A percentile compares a stretch with the other conserved stretches of the same genome.
Conservation (phyloP, 2,888 invertebrate species). For the Octodonta nipae region DNA sequence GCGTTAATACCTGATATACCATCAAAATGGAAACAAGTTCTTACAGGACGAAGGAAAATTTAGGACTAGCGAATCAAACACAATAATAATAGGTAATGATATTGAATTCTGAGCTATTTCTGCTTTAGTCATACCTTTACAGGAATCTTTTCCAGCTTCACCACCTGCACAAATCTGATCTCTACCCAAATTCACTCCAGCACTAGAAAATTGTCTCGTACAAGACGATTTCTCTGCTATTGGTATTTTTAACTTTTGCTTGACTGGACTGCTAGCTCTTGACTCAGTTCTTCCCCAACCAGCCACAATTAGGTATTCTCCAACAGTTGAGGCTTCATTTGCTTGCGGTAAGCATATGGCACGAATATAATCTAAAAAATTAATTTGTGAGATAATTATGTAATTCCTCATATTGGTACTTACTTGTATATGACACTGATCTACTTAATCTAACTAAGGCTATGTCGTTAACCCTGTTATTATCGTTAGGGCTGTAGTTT, state of each 20-base stretch:
- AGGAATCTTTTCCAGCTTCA: conserved; percentile 48
- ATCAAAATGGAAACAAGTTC: no score
- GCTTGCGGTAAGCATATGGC: conserved; percentile 28
- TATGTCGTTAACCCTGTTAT: conserved; percentile 27
- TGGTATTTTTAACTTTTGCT: conserved; percentile 49
- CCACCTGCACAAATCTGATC: conserved; percentile 30
- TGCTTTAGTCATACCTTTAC: conserved; percentile 37
- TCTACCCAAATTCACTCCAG: conserved; percentile 17
- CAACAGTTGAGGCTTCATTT: conserved; percentile 21
- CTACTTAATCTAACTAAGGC: conserved; percentile 38
- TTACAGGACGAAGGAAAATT: no score
- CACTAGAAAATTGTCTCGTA: conserved; percentile 17
- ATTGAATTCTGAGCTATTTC: no score
- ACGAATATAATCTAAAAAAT: conserved; percentile 20
- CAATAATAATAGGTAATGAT: no score
- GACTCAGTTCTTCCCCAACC: conserved; percentile 33
- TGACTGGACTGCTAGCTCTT: conserved; percentile 33
- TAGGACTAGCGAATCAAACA: no score
- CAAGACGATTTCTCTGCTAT: conserved; percentile 43
- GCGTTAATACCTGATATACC: no score
- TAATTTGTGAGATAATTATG: background rate
- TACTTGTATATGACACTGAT: conserved; percentile 37
- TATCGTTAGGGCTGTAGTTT: conserved; percentile 19
- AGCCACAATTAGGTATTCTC: conserved; percentile 25
- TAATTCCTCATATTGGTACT: conserved; percentile 4